Evolutionary conservation across 2,113 vertebrate genomes (phyloP).

Genomic region (Platichthys flesus): DNA sequence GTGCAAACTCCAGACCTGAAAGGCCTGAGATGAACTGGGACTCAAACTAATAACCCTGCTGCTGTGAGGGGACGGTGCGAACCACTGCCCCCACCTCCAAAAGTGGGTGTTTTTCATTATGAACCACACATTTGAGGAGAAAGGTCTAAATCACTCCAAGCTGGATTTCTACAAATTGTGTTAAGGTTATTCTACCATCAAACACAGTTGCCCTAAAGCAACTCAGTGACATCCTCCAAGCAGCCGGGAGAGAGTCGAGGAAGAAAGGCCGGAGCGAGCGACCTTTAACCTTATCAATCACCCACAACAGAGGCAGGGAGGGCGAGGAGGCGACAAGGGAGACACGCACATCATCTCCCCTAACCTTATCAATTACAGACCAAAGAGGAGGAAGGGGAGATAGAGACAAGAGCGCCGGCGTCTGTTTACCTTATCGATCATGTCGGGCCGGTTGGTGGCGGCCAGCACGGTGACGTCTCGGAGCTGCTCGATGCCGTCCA

Average conservation of each 20-base stretch:
- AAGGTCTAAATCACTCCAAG: neutral
- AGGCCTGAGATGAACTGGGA: no score
- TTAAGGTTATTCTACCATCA: no score
- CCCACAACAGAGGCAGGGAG: conserved; percentile 48
- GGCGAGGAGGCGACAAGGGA: conserved; percentile 39
- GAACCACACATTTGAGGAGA: no score
- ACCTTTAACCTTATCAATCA: conserved; percentile 76
- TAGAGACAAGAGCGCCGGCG: conserved; percentile 27
- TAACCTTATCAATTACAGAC: conserved; percentile 67
- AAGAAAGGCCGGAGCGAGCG: conserved; percentile 13
- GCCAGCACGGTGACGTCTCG: conserved; percentile 93
- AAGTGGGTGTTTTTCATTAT: neutral
- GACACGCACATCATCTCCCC: conserved; percentile 53
- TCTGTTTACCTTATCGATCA: conserved; percentile 95
- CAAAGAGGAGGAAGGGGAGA: conserved; percentile 58
- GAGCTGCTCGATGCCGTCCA: conserved; percentile 97
- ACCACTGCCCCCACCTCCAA: no score
- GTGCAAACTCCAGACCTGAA: no score
- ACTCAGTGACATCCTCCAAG: conserved; percentile 12
- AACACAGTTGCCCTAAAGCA: neutral
- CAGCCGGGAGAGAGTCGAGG: conserved; percentile 1
- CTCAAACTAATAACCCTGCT: no score
- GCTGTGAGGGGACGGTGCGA: no score
- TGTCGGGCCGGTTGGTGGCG: conserved; percentile 96
- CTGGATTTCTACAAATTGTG: neutral